A percentile compares a stretch with the other conserved stretches of the same genome.
phyloP scores from a whole-genome alignment of 2,797 vertebrate genomes.

The Mareca strepera region DNA sequence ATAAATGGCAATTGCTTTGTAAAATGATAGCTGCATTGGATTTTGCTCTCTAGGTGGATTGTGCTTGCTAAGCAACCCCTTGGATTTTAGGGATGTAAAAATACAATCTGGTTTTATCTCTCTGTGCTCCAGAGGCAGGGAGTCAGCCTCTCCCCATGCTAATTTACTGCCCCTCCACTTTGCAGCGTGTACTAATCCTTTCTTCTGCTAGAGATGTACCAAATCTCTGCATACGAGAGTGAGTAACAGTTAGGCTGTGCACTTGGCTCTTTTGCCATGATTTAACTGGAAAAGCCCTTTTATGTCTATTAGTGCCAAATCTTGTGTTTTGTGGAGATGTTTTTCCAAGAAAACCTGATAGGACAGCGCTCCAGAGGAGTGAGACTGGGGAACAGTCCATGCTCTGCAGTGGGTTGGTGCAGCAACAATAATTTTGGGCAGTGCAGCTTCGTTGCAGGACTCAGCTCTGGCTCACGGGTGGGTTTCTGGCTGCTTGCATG shows the following conservation, averaged over 20 bases:
- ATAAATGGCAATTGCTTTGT: background rate
- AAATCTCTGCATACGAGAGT: background rate
- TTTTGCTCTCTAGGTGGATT: background rate
- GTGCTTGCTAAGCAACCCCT: background rate
- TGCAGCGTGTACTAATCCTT: background rate
- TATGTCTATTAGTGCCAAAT: background rate
- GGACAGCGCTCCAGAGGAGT: background rate
- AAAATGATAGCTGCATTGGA: background rate
- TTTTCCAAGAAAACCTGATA: background rate
- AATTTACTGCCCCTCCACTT: background rate
- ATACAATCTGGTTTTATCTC: background rate
- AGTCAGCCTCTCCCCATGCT: background rate
- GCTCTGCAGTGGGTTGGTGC: background rate
- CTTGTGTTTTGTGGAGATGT: background rate
- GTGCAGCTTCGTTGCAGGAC: background rate
- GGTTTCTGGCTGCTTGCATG: background rate
- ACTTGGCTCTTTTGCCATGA: background rate
- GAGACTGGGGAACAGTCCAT: background rate
- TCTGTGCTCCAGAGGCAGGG: background rate
- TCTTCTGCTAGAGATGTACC: background rate
- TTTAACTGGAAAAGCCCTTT: background rate
- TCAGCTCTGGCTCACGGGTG: background rate
- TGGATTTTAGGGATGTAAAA: background rate
- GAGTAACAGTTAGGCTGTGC: background rate
- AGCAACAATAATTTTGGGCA: background rate